These are phyloP conservation scores for Erebia ligea DNA, from an alignment of 2,888 invertebrate species.

Conservation along the genomic window DNA sequence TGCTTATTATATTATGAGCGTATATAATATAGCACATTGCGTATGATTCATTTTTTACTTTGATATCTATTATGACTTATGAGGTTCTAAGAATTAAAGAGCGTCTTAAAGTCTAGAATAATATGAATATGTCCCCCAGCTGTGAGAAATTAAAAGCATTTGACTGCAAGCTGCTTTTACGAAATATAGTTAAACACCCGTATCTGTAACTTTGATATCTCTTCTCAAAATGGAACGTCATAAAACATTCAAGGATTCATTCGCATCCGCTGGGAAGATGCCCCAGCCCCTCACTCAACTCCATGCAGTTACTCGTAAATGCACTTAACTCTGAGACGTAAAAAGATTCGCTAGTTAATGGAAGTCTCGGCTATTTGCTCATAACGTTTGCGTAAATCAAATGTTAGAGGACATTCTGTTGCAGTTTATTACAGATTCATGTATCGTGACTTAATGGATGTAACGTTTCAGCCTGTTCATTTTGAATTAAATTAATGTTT, in stretches of 20 bases:
- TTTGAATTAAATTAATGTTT: slow-evolving; percentile 14
- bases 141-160: background rate
- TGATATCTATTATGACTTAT: no score
- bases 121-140: background rate
- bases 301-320: slow-evolving; percentile 74
- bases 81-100: no score
- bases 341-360: slow-evolving; percentile 77
- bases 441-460: slow-evolving; percentile 12
- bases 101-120: no score
- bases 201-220: slow-evolving; percentile 50
- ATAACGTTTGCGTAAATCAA: slow-evolving; percentile 54
- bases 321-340: slow-evolving; percentile 75
- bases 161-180: background rate
- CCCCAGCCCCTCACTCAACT: slow-evolving; percentile 46
- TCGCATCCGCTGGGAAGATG: slow-evolving; percentile 55
- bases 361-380: slow-evolving; percentile 60
- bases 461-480: background rate
- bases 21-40: no score
- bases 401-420: slow-evolving; percentile 46
- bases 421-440: slow-evolving; percentile 17
- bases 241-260: slow-evolving; percentile 61
- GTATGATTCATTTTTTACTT: no score
- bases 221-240: slow-evolving; percentile 53
- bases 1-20: no score
- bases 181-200: slow-evolving; percentile 4